Evolutionary conservation across 2,113 vertebrate species (phyloP).

Genomic region (Lagopus muta): DNA sequence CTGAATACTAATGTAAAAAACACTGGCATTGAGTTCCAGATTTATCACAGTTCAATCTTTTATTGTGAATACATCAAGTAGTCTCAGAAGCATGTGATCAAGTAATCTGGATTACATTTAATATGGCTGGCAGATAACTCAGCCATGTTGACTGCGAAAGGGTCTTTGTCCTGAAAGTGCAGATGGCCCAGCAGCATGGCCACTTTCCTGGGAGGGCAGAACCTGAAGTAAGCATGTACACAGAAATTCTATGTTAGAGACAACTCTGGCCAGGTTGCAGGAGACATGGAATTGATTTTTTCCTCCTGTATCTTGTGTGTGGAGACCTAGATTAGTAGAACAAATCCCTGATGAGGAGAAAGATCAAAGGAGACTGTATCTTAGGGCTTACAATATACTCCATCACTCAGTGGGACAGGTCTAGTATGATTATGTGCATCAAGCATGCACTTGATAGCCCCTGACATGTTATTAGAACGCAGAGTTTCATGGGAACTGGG

Average conservation of each 20-base stretch:
- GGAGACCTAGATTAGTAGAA: neutral
- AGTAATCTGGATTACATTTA: conserved; percentile 64
- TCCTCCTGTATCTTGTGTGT: neutral
- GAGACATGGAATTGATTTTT: neutral
- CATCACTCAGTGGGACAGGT: neutral
- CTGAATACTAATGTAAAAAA: neutral
- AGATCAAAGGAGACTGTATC: no score
- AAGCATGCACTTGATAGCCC: neutral
- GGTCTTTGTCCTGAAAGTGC: conserved; percentile 17
- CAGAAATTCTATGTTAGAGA: neutral
- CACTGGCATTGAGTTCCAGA: neutral
- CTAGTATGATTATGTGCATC: neutral
- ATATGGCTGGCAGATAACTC: conserved; percentile 66
- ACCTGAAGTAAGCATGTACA: neutral
- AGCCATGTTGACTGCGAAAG: neutral
- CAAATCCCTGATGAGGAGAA: neutral
- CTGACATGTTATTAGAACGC: no score
- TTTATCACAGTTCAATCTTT: conserved; percentile 12
- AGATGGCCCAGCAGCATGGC: neutral
- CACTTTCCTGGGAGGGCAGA: neutral
- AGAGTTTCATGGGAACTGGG: neutral
- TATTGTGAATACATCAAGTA: conserved; percentile 21
- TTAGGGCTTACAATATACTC: neutral
- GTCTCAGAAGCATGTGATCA: conserved; percentile 46
- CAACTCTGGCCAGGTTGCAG: neutral